Conservation (phyloP, 2,888 invertebrate genomes). For the Amphimallon solstitiale region DNA sequence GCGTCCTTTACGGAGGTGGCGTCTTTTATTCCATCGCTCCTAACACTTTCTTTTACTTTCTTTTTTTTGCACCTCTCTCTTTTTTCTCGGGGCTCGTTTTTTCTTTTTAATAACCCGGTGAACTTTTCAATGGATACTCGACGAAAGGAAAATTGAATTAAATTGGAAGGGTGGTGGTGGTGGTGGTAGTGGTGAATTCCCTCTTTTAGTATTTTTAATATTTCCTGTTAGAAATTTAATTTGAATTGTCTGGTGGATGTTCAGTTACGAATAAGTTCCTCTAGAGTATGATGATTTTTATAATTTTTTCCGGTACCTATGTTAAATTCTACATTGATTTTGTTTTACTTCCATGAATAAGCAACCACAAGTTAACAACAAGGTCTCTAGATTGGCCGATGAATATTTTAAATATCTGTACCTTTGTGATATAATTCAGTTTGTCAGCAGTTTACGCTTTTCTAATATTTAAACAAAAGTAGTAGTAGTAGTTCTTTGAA, state of each 20-base stretch:
- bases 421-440: too few species aligned
- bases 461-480: too few species aligned
- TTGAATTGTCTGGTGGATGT: constrained; percentile 12
- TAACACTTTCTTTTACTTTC: background rate
- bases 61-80: background rate
- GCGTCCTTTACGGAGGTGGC: constrained; percentile 3
- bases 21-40: constrained; percentile 2
- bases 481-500: too few species aligned
- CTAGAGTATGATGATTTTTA: too few species aligned
- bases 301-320: too few species aligned
- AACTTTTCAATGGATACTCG: constrained; percentile 17
- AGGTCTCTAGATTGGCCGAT: too few species aligned
- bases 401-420: too few species aligned
- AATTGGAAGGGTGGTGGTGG: constrained; percentile 18
- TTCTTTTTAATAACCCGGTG: constrained; percentile 13
- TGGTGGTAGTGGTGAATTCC: too few species aligned
- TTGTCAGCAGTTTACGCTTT: too few species aligned
- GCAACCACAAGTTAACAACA: too few species aligned
- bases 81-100: background rate
- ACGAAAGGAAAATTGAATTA: constrained; percentile 32
- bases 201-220: constrained; percentile 19
- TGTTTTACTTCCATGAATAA: too few species aligned
- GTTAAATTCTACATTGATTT: too few species aligned
- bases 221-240: constrained; percentile 27
- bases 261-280: background rate